These are phyloP conservation scores for Oryzias curvinotus DNA, from an alignment of 2,113 vertebrate species.

Conservation along the genomic window DNA sequence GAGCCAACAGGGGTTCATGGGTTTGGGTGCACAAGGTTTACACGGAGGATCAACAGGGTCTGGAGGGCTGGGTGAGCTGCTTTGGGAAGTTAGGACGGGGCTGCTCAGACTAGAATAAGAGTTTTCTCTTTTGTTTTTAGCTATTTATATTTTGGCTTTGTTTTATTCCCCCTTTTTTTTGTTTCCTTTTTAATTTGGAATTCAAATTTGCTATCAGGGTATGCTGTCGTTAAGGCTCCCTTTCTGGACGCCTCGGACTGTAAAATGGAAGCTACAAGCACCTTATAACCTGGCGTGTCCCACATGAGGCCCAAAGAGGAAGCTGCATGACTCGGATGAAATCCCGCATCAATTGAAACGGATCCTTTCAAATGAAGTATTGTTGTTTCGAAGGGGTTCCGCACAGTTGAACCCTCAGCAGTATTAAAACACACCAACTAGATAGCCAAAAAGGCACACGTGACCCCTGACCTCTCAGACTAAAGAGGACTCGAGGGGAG, in stretches of 20 bases:
- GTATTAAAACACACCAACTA: conserved; percentile 66
- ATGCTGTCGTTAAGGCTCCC: conserved; percentile 66
- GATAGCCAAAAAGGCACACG: conserved; percentile 29
- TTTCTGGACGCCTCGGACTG: conserved; percentile 66
- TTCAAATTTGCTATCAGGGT: conserved; percentile 73
- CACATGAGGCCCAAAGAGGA: conserved; percentile 67
- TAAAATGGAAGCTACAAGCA: conserved; percentile 77
- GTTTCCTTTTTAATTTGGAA: conserved; percentile 58
- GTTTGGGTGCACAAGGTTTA: conserved; percentile 40
- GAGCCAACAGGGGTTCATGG: conserved; percentile 35
- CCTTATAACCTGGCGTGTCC: conserved; percentile 72
- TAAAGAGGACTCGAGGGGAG: conserved; percentile 35
- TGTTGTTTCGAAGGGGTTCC: conserved; percentile 44
- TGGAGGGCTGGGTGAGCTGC: conserved; percentile 42
- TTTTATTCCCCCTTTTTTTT: conserved; percentile 54
- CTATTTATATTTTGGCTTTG: conserved; percentile 65
- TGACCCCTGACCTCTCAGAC: conserved; percentile 40
- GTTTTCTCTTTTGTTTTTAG: conserved; percentile 61
- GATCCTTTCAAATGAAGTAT: conserved; percentile 49
- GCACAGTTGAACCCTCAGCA: conserved; percentile 53
- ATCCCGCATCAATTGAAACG: conserved; percentile 46
- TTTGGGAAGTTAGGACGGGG: conserved; percentile 53
- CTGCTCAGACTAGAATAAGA: conserved; percentile 57
- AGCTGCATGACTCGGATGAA: conserved; percentile 49
- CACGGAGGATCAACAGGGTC: conserved; percentile 31